Base-by-base conservation (phyloP, 2,888 invertebrate species). In the Meta bourneti region DNA sequence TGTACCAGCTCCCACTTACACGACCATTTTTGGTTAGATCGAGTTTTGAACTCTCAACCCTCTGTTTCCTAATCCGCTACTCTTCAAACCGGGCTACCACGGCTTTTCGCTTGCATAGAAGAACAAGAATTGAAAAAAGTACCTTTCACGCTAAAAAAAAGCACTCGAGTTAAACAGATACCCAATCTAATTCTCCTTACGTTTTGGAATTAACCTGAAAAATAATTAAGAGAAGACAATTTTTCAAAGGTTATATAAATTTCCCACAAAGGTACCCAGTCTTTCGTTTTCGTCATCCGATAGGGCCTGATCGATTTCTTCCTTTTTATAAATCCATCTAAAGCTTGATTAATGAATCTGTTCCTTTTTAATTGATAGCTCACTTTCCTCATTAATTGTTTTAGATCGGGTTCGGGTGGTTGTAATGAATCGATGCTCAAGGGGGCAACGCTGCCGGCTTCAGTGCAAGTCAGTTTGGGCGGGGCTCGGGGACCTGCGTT, bases 371-470 rank as follows among this genome's bases (percentile, higher is more conserved):
- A 84, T 84, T 54, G 75, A 84, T 84, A 54, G 74, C 74, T 75
- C n/a, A 54, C 75, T 61, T 75, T 52, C 34, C 75, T 34, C 34
- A 52, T 75, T 84, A 84, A 84, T 84, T 84, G 84, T 84, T 75
- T 74, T 84, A 75, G 54, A 75, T 84, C 84, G 54, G 34, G 54
- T 74, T 48, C 74, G 11, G 34, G 34, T 34, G 34, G 8, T 11
- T 48, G 84, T 84, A 48, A 52, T 75, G 84, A 84, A 61, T 54
- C 74, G 74, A 1, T 6, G 74, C 84, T 54, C 7, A 11, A 16
- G 16, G 83, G 83, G 52, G 70, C 34, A 34, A 34, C 34, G 34
- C 34, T 34, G 34, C 34, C 34, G 34, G 34, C 4, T 34, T 34
- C 34, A 2, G 34, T 34, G 34, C 16, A 6, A 61, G 61, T 61